Percentiles rank a stretch among this genome's conserved stretches.
These are phyloP conservation scores for Semotilus atromaculatus DNA, from an alignment of 2,797 vertebrate genomes.

Conservation along the genomic window DNA sequence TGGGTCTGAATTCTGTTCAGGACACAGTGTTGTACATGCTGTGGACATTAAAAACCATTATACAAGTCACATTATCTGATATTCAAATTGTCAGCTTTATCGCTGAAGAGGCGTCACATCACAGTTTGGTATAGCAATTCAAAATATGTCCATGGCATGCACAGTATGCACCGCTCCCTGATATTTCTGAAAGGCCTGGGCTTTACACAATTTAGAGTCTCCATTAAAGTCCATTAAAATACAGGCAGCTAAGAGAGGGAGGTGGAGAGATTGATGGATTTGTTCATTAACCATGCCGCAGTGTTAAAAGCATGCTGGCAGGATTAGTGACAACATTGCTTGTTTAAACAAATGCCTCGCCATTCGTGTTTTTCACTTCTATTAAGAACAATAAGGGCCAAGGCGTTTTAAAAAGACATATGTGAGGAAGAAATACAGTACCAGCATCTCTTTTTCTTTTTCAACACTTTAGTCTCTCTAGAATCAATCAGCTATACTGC, in stretches of 20 bases:
- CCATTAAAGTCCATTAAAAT: constrained; percentile 57
- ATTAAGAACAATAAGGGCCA: constrained; percentile 29
- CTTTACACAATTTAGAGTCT: constrained; percentile 39
- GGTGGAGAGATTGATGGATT: constrained; percentile 55
- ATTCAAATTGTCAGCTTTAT: constrained; percentile 6
- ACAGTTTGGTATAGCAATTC: constrained; percentile 17
- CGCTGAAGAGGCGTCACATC: background rate
- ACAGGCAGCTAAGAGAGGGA: constrained; percentile 42
- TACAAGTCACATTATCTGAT: constrained; percentile 10
- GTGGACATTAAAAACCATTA: constrained; percentile 22
- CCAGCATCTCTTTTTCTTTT: constrained; percentile 33
- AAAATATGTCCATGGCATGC: constrained; percentile 28
- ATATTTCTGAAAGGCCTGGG: constrained; percentile 43
- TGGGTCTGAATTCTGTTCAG: background rate
- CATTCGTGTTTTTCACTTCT: constrained; percentile 34
- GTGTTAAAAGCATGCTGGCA: constrained; percentile 58
- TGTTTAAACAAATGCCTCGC: constrained; percentile 56
- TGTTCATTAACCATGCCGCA: constrained; percentile 57
- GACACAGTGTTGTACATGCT: background rate
- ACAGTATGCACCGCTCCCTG: constrained; percentile 39
- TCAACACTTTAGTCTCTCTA: background rate
- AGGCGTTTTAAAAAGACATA: background rate
- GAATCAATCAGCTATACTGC: constrained; percentile 1
- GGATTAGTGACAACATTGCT: constrained; percentile 57
- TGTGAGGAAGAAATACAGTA: background rate